Evolutionary conservation across 2,888 invertebrate genomes (phyloP), one percentile per base, ranked within the genome.

Genomic region (Chymomyza caudatula): DNA sequence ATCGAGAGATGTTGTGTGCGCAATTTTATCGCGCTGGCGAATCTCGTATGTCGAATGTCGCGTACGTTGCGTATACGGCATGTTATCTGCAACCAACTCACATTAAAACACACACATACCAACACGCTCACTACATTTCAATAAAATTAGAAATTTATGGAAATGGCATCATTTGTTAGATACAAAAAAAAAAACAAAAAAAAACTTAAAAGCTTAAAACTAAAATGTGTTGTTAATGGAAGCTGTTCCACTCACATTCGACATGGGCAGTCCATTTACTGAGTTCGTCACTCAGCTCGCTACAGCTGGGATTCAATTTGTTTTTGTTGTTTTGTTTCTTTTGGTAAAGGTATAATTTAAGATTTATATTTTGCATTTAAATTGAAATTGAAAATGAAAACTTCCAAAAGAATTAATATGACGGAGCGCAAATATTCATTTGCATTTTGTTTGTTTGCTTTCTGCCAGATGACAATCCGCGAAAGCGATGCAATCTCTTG

Each of bases 61-160:
- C 71, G 43, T 64, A 78, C 73, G 70, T 73, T 62, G 76, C 79
- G 79, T 84, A 79, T 79, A 65, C 79, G 73, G 65, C 68, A 80
- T 73, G 74, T 85, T 80, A 85, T 85, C 75, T 74, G 69, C 67
- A 70, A 64, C 67, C 67, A 67, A 70, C 70, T 73, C 65, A 73
- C 67, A 70, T 67, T 67, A 68, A 67, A 70, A 63, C 63, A 20
- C 52, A 25, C 55, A 54, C 65, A 63, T 53, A 60, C 44, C 42
- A 25, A 60, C 17, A 15, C 4, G 44, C 22, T 29, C 29, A 15
- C 62, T 84, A 62, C 55, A 77, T 69, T 85, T 86, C 76, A 81
- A 72, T 79, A 85, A 79, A 86, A 82, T 82, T 82, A 83, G 87
- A 85, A 85, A 82, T 82, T 82, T 86, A 86, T 86, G 87, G 85